phyloP scores from a whole-genome alignment of 2,797 vertebrate species.

The Ciconia nigra region DNA sequence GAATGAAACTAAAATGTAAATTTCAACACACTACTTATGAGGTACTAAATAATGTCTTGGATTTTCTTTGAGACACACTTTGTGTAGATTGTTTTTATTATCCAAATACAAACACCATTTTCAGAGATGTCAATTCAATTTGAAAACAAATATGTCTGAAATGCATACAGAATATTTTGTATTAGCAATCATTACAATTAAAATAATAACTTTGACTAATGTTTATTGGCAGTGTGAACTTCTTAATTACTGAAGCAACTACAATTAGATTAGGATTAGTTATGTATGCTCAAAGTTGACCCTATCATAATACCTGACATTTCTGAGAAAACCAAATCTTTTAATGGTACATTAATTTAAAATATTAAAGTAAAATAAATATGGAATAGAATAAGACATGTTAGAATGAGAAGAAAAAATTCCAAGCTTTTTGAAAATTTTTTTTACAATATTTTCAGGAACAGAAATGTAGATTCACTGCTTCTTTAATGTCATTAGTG shows the following conservation, averaged over 20 bases:
- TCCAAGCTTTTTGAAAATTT: neutral
- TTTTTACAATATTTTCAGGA: neutral
- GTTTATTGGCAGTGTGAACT: neutral
- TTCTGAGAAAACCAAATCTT: neutral
- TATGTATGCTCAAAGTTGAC: neutral
- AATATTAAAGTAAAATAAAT: neutral
- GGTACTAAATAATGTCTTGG: neutral
- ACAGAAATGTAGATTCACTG: neutral
- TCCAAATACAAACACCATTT: neutral
- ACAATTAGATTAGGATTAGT: neutral
- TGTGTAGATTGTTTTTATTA: neutral
- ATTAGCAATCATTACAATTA: neutral
- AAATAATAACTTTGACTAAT: neutral
- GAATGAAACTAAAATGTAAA: neutral
- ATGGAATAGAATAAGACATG: neutral
- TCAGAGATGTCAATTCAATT: neutral
- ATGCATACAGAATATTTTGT: neutral
- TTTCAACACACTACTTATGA: neutral
- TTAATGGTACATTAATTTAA: neutral
- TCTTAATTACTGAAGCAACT: neutral
- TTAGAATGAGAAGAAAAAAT: neutral
- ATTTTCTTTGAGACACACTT: neutral
- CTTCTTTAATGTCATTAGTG: neutral
- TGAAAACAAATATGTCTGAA: neutral
- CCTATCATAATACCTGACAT: neutral